These are phyloP conservation scores for Papilio xuthus DNA, from an alignment of 1,140 invertebrate genomes.

Conservation along the genomic window DNA sequence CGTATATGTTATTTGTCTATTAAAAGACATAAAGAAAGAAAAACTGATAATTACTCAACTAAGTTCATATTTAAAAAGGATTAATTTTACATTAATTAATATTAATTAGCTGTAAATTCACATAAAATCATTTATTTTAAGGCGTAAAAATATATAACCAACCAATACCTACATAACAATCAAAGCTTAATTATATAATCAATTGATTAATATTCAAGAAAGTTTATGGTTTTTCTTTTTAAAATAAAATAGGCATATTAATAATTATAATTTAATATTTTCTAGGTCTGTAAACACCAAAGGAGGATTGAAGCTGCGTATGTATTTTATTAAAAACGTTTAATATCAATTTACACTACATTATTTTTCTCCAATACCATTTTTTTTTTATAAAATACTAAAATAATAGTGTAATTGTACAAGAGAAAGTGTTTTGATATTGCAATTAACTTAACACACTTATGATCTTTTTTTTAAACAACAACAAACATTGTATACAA, in stretches of 20 bases:
- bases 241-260: not conserved
- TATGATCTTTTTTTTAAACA: too few relatives aligned
- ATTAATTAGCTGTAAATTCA: too few relatives aligned
- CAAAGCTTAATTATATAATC: not conserved
- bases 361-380: not conserved
- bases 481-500: too few relatives aligned
- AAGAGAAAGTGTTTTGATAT: too few relatives aligned
- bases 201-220: not conserved
- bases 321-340: slow-evolving; percentile 25
- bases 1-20: slow-evolving; percentile 32
- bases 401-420: too few relatives aligned
- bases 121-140: not conserved
- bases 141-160: not conserved
- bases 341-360: not conserved
- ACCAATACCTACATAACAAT: not conserved
- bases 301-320: slow-evolving; percentile 57
- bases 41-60: too few relatives aligned
- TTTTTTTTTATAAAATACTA: too few relatives aligned
- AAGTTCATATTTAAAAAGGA: too few relatives aligned
- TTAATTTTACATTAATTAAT: too few relatives aligned
- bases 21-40: not conserved
- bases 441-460: too few relatives aligned
- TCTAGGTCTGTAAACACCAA: slow-evolving; percentile 74
- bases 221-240: not conserved
- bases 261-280: slow-evolving; percentile 58